Base-by-base conservation (phyloP, 2,797 vertebrate genomes). In the Protosalanx chinensis region DNA sequence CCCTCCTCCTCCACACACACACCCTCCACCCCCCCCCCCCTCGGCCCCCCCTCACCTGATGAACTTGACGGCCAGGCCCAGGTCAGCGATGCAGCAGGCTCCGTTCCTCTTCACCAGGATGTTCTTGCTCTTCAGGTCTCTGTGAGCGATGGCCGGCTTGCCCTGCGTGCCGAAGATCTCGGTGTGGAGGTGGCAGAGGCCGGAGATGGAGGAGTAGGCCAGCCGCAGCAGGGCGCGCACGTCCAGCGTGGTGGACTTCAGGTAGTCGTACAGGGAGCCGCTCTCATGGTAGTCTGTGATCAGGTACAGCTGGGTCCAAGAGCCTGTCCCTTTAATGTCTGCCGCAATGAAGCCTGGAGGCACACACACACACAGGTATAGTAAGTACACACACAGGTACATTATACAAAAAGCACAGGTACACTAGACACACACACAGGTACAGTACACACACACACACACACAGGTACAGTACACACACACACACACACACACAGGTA, bases 111-210 rank as follows among this genome's bases (percentile, higher is more conserved):
- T 99, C 71, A 98, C 96, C 83, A 99, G 78, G 82, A 99, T 95
- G 81, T 99, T 99, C 89, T 99, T 99, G 76, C 96, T 98, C 92
- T 99, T 98, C 60, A 98, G 92, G 85, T 99, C 97, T 64, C 97
- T 88, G 81, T 99, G 97, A 37, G 97, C 96, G 67, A 99, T 98
- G 57, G 97, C 97, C 0, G 97, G 96, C 68, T 99, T 99, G 74
- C 97, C 97, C 86, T 98, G 96, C 2, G 96, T 99, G 76, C 97
- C 97, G n/a, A 96, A 96, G 90, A 99, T 99, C 89, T 98, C 96
- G 0, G 96, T 98, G 87, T 99, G 97, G 70, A 99, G 89, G 88
- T 99, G 97, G 76, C 96, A 98, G 10, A 99, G 90, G 71, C 97
- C 97, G 0, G 96, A 98, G 74, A 97, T 93, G 0, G 97, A 93